Evolutionary conservation across 2,113 vertebrate species (phyloP), one percentile per base, ranked within the genome.

Genomic region (Pipa parva): DNA sequence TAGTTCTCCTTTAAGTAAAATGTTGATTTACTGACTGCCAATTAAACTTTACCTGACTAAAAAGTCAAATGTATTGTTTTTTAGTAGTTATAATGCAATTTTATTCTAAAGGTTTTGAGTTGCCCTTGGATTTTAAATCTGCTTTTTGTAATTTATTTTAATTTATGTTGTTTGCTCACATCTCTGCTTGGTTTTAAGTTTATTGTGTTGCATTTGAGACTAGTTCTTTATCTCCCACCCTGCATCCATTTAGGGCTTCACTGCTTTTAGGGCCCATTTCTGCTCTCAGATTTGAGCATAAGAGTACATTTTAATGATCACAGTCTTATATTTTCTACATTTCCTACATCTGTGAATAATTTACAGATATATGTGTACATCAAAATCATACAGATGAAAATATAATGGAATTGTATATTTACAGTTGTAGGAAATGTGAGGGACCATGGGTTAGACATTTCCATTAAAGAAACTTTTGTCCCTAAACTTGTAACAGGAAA

Each of bases 401-500:
- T n/a, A 33, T 4, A 49, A 28, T 18, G 28, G 1, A 28, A 29
- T 11, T 42, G 5, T 17, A 56, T 85, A 78, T 88, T 85, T 90
- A 78, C 82, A 87, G 83, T 81, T 85, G 70, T 88, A 89, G 87
- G 84, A 74, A 76, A 84, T 83, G 76, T 4, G 75, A 71, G 71
- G 77, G 83, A 88, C 86, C 81, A 84, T 88, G 87, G 89, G 86
- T 88, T 89, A 89, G 88, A 89, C 75, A 84, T 89, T 89, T 88
- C 89, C 86, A 83, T 85, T 89, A 90, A 90, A 70, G 49, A 70
- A 54, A 59, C 36, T 70, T 70, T 70, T 70, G 49, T 70, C 54
- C 66, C 89, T 89, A 90, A 90, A 90, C 89, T 88, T 88, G 70
- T 74, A 90, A 90, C 89, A 89, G 89, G 89, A 89, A 90, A 90